Percentiles rank a stretch among this genome's conserved stretches.
Evolutionary conservation across 2,888 invertebrate genomes (phyloP).

Genomic region (Argynnis bischoffii): DNA sequence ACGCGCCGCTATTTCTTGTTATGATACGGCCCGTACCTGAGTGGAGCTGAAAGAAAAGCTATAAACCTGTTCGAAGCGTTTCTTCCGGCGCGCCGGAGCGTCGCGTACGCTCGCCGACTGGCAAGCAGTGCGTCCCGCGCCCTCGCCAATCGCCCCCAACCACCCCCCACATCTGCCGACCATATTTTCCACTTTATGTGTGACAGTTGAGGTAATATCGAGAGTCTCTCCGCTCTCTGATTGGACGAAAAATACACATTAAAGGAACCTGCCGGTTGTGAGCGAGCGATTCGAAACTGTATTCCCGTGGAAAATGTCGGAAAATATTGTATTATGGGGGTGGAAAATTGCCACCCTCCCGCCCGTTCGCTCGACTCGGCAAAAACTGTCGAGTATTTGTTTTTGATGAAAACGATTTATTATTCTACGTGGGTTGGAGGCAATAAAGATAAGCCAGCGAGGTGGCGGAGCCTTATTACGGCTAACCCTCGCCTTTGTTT

Average conservation of each 20-base stretch:
- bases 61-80: slow-evolving; percentile 81
- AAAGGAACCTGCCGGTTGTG: slow-evolving; percentile 81
- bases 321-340: slow-evolving; percentile 83
- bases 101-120: slow-evolving; percentile 78
- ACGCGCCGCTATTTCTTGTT: slow-evolving; percentile 82
- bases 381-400: slow-evolving; percentile 84
- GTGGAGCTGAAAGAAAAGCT: slow-evolving; percentile 83
- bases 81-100: slow-evolving; percentile 79
- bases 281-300: slow-evolving; percentile 82
- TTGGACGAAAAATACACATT: slow-evolving; percentile 84
- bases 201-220: slow-evolving; percentile 84
- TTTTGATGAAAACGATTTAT: slow-evolving; percentile 84
- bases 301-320: slow-evolving; percentile 83
- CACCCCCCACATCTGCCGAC: slow-evolving; percentile 79
- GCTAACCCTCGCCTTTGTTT: slow-evolving; percentile 83
- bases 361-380: slow-evolving; percentile 80
- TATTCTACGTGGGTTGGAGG: slow-evolving; percentile 83
- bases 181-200: slow-evolving; percentile 84
- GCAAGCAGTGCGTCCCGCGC: slow-evolving; percentile 57
- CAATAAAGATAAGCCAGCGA: slow-evolving; percentile 83
- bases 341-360: slow-evolving; percentile 82
- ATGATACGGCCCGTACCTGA: slow-evolving; percentile 83
- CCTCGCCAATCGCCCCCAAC: slow-evolving; percentile 49
- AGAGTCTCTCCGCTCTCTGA: slow-evolving; percentile 82
- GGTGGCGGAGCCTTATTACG: slow-evolving; percentile 83